Evolutionary conservation across 2,113 vertebrate species (phyloP), one percentile per base, ranked within the genome.

Genomic region (Chionis minor): DNA sequence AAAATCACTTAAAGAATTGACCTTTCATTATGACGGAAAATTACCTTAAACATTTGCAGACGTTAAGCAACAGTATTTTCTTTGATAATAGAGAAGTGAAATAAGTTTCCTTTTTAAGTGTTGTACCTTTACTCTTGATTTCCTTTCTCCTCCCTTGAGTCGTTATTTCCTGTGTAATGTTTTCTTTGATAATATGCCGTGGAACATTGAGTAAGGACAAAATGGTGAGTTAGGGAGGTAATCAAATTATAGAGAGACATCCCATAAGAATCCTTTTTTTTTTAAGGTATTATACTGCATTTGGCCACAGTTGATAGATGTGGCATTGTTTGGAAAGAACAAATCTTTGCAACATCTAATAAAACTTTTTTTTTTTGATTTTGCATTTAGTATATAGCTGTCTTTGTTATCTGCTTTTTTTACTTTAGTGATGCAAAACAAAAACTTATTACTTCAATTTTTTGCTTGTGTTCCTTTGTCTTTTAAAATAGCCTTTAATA

Each of bases 161-260:
- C n/a, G 32, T 96, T 89, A 54, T 88, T 92, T 97, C 83, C 87
- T 87, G 35, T 21, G 15, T 88, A 66, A 14, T 55, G 7, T 94
- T 97, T 94, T 55, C 87, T 92, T 96, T 97, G 74, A 85, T 90
- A 72, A 28, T 72, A 19, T 71, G 54, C 83, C 80, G 77, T 95
- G 45, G 40, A 77, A 86, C 74, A 80, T 65, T 88, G 91, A 69
- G 49, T 90, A 85, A 96, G 75, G 87, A 82, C 61, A 82, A 92
- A 96, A 79, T 77, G 65, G 55, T 86, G 84, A 85, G 30, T 92
- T 84, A 73, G 6, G 59, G 79, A 80, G 66, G 19, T 61, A 69
- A 65, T 69, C 24, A 77, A 75, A 66, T 88, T 80, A 52, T 72
- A 69, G 52, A 82, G 90, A 56, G 16, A n/a, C 88, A 51, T 72